phyloP scores from a whole-genome alignment of 2,888 invertebrate genomes.

The Xylota segnis region DNA sequence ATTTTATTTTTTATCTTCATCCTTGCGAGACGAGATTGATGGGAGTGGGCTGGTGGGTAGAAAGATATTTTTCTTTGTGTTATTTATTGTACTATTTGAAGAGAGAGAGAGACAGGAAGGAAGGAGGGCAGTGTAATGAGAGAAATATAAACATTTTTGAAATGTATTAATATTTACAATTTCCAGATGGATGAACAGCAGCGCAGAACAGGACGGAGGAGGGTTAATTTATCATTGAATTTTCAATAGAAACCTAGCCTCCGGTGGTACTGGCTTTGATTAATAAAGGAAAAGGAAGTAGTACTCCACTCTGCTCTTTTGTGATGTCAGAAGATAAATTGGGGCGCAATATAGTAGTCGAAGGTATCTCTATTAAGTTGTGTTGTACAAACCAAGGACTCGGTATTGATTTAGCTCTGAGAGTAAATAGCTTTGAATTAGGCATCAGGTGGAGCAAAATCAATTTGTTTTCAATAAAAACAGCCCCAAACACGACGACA shows the following conservation, averaged over 20 bases:
- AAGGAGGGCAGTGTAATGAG: constrained; percentile 40
- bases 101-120: not conserved
- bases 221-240: constrained; percentile 66
- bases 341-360: constrained; percentile 7
- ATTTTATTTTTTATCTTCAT: not conserved
- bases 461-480: not conserved
- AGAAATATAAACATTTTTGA: constrained; percentile 62
- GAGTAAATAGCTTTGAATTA: not conserved
- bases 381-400: constrained; percentile 33
- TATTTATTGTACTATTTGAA: constrained; percentile 22
- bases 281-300: constrained; percentile 44
- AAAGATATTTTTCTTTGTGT: constrained; percentile 32
- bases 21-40: constrained; percentile 47
- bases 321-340: constrained; percentile 47
- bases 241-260: constrained; percentile 56
- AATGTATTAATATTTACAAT: constrained; percentile 72
- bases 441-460: not conserved
- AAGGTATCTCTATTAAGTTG: constrained; percentile 52
- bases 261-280: constrained; percentile 47
- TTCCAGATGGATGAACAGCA: constrained; percentile 62
- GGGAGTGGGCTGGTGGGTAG: constrained; percentile 7
- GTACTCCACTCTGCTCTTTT: too few species aligned
- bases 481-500: too few species aligned
- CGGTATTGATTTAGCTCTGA: constrained; percentile 46
- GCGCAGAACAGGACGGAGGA: constrained; percentile 7